Base-by-base conservation (phyloP, 2,797 vertebrate species). In the Parotocinclus haroldoi region DNA sequence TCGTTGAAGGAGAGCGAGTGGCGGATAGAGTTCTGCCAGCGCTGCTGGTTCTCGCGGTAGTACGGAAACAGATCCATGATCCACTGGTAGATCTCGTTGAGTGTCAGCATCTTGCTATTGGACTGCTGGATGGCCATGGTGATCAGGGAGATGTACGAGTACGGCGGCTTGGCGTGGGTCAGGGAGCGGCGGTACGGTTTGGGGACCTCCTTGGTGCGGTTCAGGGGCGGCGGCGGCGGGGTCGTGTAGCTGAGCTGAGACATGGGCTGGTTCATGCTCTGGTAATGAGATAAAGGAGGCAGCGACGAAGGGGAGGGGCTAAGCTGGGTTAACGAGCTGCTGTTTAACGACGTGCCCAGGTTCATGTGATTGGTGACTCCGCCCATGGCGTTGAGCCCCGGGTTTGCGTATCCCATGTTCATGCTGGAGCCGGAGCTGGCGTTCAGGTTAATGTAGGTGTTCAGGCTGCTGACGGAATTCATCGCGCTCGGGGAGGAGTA, bases 11-110 rank as follows among this genome's bases (percentile, higher is more conserved):
- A 95, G 7, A 95, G 89, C 0, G 94, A 95, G 80, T 95, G 94
- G 71, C 94, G 92, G 77, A 95, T 95, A 72, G 92, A 94, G 85
- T 95, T 95, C 83, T 95, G 93, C 94, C 94, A 95, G 50, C 94
- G 91, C 77, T 94, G 93, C 83, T 95, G 94, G 88, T 94, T 95
- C 82, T 95, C 92, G 0, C 94, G 89, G 77, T 95, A 95, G 81
- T 93, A 95, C 0, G 94, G 94, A 82, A 95, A 95, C 74, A 95
- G 88, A 82, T 95, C 93, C 94, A 95, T 95, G 87, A 95, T 95
- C 94, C 94, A 95, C 78, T 95, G 94, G 85, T 95, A 95, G 83
- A 95, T 95, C 86, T 95, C 93, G 0, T 94, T 95, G 53, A 95
- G 86, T 0, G 94, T 95, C 40, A 95, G 89, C 94, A 95, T 95